Conservation (phyloP, 2,888 invertebrate species). For the Amphipyra tragopoginis region DNA sequence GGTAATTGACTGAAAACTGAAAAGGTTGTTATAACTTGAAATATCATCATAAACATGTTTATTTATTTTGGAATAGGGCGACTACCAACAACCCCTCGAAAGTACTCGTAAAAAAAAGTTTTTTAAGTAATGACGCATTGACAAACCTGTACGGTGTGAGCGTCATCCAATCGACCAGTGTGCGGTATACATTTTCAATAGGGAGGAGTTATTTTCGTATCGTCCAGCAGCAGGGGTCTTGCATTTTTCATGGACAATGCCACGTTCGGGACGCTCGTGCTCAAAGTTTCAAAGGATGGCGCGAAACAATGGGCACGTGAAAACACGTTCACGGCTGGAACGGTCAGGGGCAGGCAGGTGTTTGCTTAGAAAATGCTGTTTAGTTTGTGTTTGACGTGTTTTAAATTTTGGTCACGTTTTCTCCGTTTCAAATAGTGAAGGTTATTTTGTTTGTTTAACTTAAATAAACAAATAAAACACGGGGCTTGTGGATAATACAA, state of each 20-base stretch:
- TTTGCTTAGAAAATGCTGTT: background rate
- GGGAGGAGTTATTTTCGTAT: constrained; percentile 32
- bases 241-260: constrained; percentile 30
- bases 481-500: too few species aligned
- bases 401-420: too few species aligned
- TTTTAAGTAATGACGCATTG: too few species aligned
- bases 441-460: too few species aligned
- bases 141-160: background rate
- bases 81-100: too few species aligned
- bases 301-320: constrained; percentile 24
- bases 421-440: too few species aligned
- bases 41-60: too few species aligned
- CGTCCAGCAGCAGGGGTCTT: constrained; percentile 4
- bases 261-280: background rate
- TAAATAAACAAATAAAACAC: too few species aligned
- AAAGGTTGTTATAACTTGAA: too few species aligned
- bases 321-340: constrained; percentile 1
- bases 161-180: background rate
- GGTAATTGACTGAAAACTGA: too few species aligned
- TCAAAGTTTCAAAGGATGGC: constrained; percentile 33
- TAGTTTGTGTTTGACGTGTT: background rate
- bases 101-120: too few species aligned
- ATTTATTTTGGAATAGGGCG: too few species aligned
- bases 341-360: background rate
- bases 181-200: constrained; percentile 21